phyloP scores from a whole-genome alignment of 2,888 invertebrate species.

The Ennomos quercinarius region DNA sequence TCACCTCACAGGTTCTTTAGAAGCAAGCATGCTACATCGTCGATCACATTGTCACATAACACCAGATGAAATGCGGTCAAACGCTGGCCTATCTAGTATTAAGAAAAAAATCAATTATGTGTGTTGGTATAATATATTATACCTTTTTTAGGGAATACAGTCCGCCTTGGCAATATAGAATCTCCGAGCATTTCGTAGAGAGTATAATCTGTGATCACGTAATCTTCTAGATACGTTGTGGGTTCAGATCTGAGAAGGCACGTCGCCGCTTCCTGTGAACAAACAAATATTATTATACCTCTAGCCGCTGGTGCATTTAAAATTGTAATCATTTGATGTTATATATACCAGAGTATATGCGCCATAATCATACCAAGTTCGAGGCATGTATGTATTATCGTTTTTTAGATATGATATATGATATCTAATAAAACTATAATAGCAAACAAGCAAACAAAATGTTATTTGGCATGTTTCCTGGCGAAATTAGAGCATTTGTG shows the following conservation, averaged over 20 bases:
- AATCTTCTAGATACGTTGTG: conserved; percentile 75
- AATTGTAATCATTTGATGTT: no score
- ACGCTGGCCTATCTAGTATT: neutral
- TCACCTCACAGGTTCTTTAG: no score
- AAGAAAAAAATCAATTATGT: conserved; percentile 6
- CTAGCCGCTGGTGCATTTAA: neutral
- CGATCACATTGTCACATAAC: no score
- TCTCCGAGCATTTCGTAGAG: conserved; percentile 81
- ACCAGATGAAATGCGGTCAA: neutral
- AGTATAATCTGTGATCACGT: conserved; percentile 74
- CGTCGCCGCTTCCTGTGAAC: conserved; percentile 68
- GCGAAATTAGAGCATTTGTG: no score
- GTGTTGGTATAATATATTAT: conserved; percentile 11
- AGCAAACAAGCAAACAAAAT: no score
- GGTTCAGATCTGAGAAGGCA: conserved; percentile 74
- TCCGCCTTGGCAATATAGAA: conserved; percentile 71
- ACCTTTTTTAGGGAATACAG: conserved; percentile 68
- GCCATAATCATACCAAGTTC: no score
- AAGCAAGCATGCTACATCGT: no score
- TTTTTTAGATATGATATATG: no score
- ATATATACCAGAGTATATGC: no score
- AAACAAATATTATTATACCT: conserved; percentile 1
- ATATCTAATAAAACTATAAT: no score
- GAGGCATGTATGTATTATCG: no score
- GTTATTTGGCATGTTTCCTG: no score